Percentiles rank a stretch among this genome's conserved stretches.
These are phyloP conservation scores for Tipula helvola DNA, from an alignment of 2,888 invertebrate species.

Conservation along the genomic window DNA sequence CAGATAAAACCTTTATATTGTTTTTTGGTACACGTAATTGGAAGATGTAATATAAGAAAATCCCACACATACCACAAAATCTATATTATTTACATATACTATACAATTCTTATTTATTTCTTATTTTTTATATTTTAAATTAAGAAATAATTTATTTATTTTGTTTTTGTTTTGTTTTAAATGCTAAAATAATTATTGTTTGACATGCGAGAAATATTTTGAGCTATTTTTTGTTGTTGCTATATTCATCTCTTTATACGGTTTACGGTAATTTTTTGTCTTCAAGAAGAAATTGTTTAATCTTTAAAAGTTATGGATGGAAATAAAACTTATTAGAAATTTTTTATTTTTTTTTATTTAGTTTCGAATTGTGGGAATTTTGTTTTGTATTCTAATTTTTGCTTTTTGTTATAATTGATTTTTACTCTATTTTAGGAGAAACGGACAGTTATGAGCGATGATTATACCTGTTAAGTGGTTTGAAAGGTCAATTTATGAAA, in stretches of 20 bases:
- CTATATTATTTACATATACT: not conserved
- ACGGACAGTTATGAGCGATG: not conserved
- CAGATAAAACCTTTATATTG: not conserved
- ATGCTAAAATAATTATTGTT: conserved; percentile 4
- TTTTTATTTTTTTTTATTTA: not conserved
- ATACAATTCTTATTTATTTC: not conserved
- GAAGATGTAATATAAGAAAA: not conserved
- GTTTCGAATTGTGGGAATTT: not conserved
- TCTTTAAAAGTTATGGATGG: not conserved
- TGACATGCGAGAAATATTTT: conserved; percentile 4
- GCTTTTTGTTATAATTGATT: conserved; percentile 4
- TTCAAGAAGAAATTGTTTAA: conserved; percentile 4
- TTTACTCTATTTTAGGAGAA: conserved; percentile 4
- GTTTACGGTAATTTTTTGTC: conserved; percentile 4
- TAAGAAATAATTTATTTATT: not conserved
- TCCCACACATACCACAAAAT: not conserved
- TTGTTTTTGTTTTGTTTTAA: not conserved
- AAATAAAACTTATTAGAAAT: conserved; percentile 4
- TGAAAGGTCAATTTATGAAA: not conserved
- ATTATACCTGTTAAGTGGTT: conserved; percentile 4
- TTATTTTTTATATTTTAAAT: not conserved
- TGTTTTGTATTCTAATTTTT: not conserved
- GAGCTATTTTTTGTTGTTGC: not conserved
- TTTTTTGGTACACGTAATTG: not conserved
- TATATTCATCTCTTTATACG: not conserved